Percentiles rank a stretch among this genome's conserved stretches.
phyloP scores from a whole-genome alignment of 2,797 vertebrate species.

The Myotis pilosus region DNA sequence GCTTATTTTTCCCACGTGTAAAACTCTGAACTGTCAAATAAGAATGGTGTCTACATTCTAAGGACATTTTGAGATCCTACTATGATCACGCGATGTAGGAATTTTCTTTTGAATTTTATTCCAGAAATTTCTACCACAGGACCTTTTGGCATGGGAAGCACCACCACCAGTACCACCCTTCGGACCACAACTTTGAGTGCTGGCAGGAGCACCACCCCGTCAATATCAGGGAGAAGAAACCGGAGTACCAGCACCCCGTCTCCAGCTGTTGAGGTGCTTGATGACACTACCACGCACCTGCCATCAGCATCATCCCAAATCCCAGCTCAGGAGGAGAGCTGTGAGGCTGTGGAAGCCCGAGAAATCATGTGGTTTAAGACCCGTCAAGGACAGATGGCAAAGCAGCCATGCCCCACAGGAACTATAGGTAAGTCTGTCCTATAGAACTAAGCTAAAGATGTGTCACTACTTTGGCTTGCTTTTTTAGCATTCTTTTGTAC shows the following conservation, averaged over 20 bases:
- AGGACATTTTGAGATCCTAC: neutral
- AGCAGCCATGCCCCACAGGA: constrained; percentile 93
- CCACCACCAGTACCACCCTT: constrained; percentile 82
- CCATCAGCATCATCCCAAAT: constrained; percentile 88
- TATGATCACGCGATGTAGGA: constrained; percentile 18
- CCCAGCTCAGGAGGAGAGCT: constrained; percentile 91
- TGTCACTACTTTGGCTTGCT: neutral
- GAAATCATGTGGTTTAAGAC: constrained; percentile 96
- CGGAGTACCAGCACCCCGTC: constrained; percentile 85
- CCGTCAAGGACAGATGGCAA: constrained; percentile 90
- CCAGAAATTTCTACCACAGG: constrained; percentile 90
- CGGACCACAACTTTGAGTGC: constrained; percentile 82
- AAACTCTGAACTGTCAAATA: neutral
- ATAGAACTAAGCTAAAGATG: rapidly evolving
- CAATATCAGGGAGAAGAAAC: constrained; percentile 82
- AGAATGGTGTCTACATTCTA: neutral
- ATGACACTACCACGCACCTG: constrained; percentile 82
- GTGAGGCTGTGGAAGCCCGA: constrained; percentile 89
- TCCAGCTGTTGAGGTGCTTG: constrained; percentile 74
- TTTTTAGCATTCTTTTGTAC: neutral
- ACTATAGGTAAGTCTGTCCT: constrained; percentile 87
- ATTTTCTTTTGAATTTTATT: constrained; percentile 71
- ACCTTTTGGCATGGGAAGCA: constrained; percentile 87
- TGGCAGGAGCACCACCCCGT: constrained; percentile 82
- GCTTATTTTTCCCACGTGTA: neutral